Conservation (phyloP, 2,113 vertebrate species). For the Dasyurus viverrinus region DNA sequence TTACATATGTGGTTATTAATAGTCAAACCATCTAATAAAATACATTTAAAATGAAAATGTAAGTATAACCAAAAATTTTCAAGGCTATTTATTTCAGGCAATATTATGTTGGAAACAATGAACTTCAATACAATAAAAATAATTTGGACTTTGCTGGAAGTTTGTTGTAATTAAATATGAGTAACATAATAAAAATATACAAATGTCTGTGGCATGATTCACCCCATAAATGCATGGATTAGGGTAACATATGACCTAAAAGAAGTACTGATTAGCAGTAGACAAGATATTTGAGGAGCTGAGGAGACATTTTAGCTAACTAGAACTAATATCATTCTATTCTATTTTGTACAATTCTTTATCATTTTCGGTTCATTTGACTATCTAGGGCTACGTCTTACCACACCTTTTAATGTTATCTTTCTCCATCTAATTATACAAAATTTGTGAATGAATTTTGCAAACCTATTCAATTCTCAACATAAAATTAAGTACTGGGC, state of each 20-base stretch:
- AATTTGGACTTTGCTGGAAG: not conserved
- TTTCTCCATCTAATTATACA: not conserved
- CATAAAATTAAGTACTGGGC: not conserved
- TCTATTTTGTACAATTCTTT: not conserved
- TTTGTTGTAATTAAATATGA: conserved; percentile 37
- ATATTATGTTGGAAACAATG: conserved; percentile 39
- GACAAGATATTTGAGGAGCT: not conserved
- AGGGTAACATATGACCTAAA: not conserved
- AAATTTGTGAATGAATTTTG: not conserved
- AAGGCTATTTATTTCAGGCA: not conserved
- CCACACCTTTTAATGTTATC: not conserved
- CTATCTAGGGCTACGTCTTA: not conserved
- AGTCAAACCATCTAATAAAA: conserved; percentile 7
- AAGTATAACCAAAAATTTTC: conserved; percentile 3
- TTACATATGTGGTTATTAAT: not conserved
- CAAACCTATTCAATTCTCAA: not conserved
- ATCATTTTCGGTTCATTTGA: not conserved
- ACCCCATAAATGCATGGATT: not conserved
- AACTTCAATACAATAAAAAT: conserved; percentile 43
- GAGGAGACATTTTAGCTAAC: not conserved
- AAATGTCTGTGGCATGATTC: not conserved
- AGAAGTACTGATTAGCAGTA: not conserved
- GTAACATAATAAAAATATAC: conserved; percentile 24
- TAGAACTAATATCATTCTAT: not conserved
- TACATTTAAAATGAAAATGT: not conserved